Base-by-base conservation (phyloP, 1,140 invertebrate species). In the Tachypleus tridentatus region DNA sequence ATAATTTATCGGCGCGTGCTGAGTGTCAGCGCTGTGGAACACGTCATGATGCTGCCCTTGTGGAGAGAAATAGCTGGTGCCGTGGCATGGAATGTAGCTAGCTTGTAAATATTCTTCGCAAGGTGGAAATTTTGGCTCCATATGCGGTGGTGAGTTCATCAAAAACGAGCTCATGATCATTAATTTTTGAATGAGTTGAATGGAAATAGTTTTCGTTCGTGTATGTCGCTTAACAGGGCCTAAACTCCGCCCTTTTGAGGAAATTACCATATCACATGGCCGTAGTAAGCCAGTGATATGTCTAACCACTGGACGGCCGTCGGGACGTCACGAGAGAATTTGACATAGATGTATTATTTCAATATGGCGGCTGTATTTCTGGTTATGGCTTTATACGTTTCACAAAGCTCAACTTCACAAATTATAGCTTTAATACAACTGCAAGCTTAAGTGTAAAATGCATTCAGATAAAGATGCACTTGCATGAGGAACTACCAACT, bases 91-190 rank as follows among this genome's bases (percentile, higher is more conserved):
- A 67, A 91, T 89, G 76, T 92, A 93, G 77, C 87, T 91, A 63
- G 81, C 85, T 72, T 91, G 88, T 70, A 85, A 88, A 80, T 91
- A 92, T 70, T 92, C 89, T 71, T 92, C 90, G 71, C 79, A 85
- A 7, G 91, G 89, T 49, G 89, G 89, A 78, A 93, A 93, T 76
- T 93, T 91, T 2, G 89, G 88, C 73, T 77, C 79, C 66, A 77
- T 70, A 67, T 66, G 64, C 56, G 62, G 60, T 57, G 73, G 80
- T 64, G 83, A 80, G 79, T 86, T 86, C 88, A 92, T 92, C 79
- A 93, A 83, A 81, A 92, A 93, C 74, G 89, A 91, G 81, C 87
- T 93, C 91, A 93, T 94, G 77, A 78, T 83, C 68, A 80, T 80
- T 80, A 80, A 80, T 80, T 80, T 80, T 77, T 73, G 72, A 71